A percentile compares a stretch with the other conserved stretches of the same genome.
These are phyloP conservation scores for Holacanthus passer DNA, from an alignment of 2,113 vertebrate genomes.

Conservation along the genomic window DNA sequence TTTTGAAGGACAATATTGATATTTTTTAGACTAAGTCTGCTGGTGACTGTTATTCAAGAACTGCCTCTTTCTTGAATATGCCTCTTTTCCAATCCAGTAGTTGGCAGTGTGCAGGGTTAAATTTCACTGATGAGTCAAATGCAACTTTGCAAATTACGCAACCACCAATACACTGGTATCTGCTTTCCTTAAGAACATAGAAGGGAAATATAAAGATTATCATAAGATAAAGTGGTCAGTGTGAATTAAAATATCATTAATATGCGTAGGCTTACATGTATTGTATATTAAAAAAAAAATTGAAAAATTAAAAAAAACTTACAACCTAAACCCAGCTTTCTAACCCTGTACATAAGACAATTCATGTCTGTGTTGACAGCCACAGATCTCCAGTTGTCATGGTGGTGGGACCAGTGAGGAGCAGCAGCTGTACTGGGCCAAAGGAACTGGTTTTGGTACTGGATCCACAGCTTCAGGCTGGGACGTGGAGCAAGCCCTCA, in stretches of 20 bases:
- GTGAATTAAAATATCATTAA: background rate
- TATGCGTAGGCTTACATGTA: background rate
- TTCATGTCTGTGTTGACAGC: constrained; percentile 75
- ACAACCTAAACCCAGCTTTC: too few species aligned
- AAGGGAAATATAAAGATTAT: background rate
- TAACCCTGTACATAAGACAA: background rate
- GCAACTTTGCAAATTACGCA: background rate
- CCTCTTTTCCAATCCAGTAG: background rate
- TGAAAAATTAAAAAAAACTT: background rate
- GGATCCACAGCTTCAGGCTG: constrained; percentile 98
- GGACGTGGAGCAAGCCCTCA: constrained; percentile 99
- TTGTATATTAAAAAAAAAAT: too few species aligned
- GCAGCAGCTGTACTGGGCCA: constrained; percentile 98
- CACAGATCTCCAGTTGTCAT: constrained; percentile 93
- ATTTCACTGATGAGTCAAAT: background rate
- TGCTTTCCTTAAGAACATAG: background rate
- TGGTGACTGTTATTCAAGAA: background rate
- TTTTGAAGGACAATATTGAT: background rate
- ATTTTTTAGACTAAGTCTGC: background rate
- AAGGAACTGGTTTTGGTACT: constrained; percentile 98
- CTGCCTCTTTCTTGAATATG: too few species aligned
- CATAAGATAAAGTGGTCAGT: background rate
- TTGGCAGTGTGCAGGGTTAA: background rate
- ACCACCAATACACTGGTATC: background rate
- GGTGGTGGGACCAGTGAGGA: constrained; percentile 92